Base-by-base conservation (phyloP, 2,888 invertebrate genomes). In the Malthinus flaveolus region DNA sequence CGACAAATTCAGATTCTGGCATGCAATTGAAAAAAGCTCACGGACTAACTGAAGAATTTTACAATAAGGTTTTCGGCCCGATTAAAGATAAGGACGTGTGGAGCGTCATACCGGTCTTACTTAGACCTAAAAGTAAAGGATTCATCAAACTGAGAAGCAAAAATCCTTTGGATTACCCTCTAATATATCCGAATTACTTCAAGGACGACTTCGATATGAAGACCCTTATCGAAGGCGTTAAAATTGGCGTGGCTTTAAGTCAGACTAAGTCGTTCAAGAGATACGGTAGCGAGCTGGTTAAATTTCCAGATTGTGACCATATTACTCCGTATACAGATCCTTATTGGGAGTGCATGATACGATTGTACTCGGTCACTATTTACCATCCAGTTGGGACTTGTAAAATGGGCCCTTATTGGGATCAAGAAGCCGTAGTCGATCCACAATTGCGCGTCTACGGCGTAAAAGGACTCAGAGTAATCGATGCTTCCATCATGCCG, bases 101-200 rank as follows among this genome's bases (percentile, higher is more conserved):
- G 90, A 91, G 91, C 71, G 87, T 92, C 0, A 87, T 93, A 34
- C 93, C 93, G 0, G 90, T 93, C 86, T 73, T 93, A 37, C 76
- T 97, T 60, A 83, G 97, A 13, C 95, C 97, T 0, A 87, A 84
- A 66, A 95, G 95, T 71, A 85, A 83, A 68, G 98, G 98, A 0
- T 82, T 83, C 23, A 87, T 98, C 15, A 90, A 87, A 66, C 77
- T 98, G 12, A 84, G 91, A 7, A 91, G 91, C 65, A 85, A 85
- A 9, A 90, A 94, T 76, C 96, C 97, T 0, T 88, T 89, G 66
- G 91, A 93, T 56, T 90, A 92, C 69, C 97, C 97, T 0, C 83
- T 90, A 58, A 94, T 97, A 53, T 90, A 94, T 69, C 94, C 97
- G 0, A 97, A 97, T 74, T 97, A 97, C 74, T 86, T 97, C 70